A percentile compares a stretch with the other conserved stretches of the same genome.
These are phyloP conservation scores for Pyrrhia umbra DNA, from an alignment of 2,888 invertebrate genomes.

Conservation along the genomic window DNA sequence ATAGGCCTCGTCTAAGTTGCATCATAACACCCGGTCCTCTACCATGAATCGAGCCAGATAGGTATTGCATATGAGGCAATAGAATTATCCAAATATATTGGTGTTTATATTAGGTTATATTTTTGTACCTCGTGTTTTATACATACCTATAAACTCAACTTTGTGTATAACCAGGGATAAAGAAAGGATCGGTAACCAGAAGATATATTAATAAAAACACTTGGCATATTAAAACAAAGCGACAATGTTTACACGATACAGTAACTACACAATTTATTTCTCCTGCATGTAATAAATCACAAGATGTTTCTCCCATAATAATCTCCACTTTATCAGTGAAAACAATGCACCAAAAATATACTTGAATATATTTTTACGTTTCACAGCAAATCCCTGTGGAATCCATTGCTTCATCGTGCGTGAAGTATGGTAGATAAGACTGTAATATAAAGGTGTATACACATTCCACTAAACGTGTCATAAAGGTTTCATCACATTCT, in stretches of 20 bases:
- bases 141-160: too few species aligned
- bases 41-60: too few species aligned
- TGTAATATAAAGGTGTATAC: constrained; percentile 21
- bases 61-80: too few species aligned
- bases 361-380: constrained; percentile 69
- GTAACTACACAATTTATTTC: constrained; percentile 44
- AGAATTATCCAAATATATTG: too few species aligned
- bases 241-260: constrained; percentile 50
- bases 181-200: background rate
- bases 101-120: too few species aligned
- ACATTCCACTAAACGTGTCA: background rate
- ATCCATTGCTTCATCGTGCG: constrained; percentile 71
- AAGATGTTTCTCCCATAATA: constrained; percentile 64
- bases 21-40: too few species aligned
- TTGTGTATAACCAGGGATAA: background rate
- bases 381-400: constrained; percentile 72
- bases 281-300: constrained; percentile 57
- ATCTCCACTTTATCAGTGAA: constrained; percentile 64
- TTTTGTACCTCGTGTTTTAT: too few species aligned
- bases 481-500: background rate
- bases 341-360: constrained; percentile 70
- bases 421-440: constrained; percentile 55
- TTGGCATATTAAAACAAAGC: constrained; percentile 48
- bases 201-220: constrained; percentile 29
- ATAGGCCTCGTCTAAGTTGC: too few species aligned